Percentiles rank a stretch among this genome's conserved stretches.
Evolutionary conservation across 2,888 invertebrate species (phyloP).

Genomic region (Cryptus armator): DNA sequence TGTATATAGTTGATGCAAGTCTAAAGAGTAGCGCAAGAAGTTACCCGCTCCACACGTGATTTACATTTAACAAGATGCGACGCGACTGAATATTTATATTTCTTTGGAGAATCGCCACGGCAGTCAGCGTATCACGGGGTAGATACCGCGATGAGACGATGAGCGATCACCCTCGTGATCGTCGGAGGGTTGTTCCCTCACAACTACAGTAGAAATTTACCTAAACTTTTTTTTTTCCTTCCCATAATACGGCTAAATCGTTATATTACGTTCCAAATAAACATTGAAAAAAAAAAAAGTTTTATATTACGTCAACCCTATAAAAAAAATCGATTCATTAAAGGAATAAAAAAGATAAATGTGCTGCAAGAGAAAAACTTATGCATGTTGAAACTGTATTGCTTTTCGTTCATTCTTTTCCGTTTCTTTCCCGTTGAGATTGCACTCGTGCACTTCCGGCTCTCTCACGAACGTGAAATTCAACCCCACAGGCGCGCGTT

Average conservation of each 20-base stretch:
- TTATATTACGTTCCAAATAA: neutral
- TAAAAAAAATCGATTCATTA: too few relatives aligned
- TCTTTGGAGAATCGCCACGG: neutral
- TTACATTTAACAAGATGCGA: conserved; percentile 47
- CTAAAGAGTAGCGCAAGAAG: neutral
- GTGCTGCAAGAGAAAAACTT: neutral
- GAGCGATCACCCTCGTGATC: conserved; percentile 56
- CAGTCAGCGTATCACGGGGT: neutral
- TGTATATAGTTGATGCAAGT: neutral
- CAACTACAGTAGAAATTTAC: neutral
- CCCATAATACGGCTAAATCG: neutral
- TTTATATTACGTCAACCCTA: too few relatives aligned
- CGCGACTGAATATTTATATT: conserved; percentile 40
- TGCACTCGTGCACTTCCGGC: conserved; percentile 70
- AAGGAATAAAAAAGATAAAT: neutral
- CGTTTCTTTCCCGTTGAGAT: conserved; percentile 15
- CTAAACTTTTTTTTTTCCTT: neutral
- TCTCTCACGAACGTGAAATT: conserved; percentile 41
- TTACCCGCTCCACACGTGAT: conserved; percentile 35
- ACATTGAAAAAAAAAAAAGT: neutral
- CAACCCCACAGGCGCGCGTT: conserved; percentile 54
- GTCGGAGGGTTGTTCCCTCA: conserved; percentile 28
- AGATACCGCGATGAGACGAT: conserved; percentile 31
- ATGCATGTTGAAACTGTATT: conserved; percentile 14
- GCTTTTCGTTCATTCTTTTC: conserved; percentile 22